Percentiles rank a stretch among this genome's conserved stretches.
Conservation (phyloP, 2,888 invertebrate genomes). For the Plebejus argus region DNA sequence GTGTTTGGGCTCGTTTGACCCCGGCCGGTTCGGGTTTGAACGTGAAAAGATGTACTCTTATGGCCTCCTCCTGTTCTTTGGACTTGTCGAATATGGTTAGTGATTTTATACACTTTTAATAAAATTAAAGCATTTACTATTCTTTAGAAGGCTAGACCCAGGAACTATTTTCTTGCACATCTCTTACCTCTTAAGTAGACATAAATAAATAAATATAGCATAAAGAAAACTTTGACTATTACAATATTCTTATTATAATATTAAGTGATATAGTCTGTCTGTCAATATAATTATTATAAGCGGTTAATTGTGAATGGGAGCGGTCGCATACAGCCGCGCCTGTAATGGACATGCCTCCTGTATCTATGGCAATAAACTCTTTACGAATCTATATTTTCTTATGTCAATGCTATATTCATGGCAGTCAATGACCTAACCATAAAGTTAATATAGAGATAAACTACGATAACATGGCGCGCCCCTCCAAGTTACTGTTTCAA, state of each 20-base stretch:
- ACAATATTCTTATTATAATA: neutral
- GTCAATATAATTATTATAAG: neutral
- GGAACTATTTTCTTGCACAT: neutral
- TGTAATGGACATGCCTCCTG: neutral
- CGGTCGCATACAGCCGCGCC: conserved; percentile 12
- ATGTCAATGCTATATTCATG: neutral
- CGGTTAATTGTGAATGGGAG: neutral
- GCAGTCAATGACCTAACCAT: neutral
- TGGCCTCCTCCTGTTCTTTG: conserved; percentile 51
- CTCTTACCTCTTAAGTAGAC: neutral
- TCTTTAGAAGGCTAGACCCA: neutral
- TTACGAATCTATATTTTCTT: too few relatives aligned
- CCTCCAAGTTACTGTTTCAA: too few relatives aligned
- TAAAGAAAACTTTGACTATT: neutral
- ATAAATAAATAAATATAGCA: too few relatives aligned
- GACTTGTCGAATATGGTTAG: conserved; percentile 58
- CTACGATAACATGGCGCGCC: too few relatives aligned
- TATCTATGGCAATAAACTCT: neutral
- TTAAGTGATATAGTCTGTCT: neutral
- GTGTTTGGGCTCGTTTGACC: conserved; percentile 35
- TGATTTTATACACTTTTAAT: conserved; percentile 38
- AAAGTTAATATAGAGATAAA: too few relatives aligned
- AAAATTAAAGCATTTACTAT: neutral
- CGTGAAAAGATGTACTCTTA: conserved; percentile 46
- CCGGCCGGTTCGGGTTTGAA: conserved; percentile 45